Evolutionary conservation across 2,888 invertebrate genomes (phyloP).

Genomic region (Trachelus stipa): DNA sequence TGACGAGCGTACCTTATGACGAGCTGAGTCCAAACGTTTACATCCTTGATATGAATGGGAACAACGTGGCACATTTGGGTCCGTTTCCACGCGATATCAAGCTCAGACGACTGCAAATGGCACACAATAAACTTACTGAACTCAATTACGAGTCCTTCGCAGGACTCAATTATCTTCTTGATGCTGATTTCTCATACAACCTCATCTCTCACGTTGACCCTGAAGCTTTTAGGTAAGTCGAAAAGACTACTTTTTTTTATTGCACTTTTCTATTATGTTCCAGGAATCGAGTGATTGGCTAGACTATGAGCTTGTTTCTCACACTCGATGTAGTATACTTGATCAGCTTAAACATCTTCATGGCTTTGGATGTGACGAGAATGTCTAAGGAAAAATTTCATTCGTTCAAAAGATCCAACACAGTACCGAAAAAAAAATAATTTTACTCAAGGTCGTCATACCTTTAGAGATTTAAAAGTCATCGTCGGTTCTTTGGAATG

Average conservation of each 20-base stretch:
- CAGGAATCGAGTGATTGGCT: neutral
- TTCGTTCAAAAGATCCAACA: neutral
- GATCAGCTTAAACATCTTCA: neutral
- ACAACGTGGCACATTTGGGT: conserved; percentile 72
- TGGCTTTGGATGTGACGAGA: neutral
- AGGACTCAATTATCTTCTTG: conserved; percentile 76
- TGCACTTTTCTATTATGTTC: neutral
- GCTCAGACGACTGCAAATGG: conserved; percentile 77
- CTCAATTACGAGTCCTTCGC: conserved; percentile 74
- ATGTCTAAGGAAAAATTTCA: neutral
- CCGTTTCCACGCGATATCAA: conserved; percentile 78
- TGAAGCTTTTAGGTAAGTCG: conserved; percentile 73
- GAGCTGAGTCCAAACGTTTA: conserved; percentile 79
- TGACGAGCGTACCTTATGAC: conserved; percentile 76
- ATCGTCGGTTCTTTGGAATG: neutral
- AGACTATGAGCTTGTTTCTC: neutral
- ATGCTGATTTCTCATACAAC: conserved; percentile 78
- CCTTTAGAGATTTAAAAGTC: neutral
- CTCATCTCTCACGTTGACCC: conserved; percentile 74
- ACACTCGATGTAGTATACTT: neutral
- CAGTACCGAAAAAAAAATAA: neutral
- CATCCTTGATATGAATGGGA: conserved; percentile 78
- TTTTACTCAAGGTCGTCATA: neutral
- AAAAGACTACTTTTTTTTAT: neutral
- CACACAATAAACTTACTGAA: conserved; percentile 74